A percentile compares a stretch with the other conserved stretches of the same genome.
Evolutionary conservation across 1,140 invertebrate genomes (phyloP).

Genomic region (Palaemon carinicauda): DNA sequence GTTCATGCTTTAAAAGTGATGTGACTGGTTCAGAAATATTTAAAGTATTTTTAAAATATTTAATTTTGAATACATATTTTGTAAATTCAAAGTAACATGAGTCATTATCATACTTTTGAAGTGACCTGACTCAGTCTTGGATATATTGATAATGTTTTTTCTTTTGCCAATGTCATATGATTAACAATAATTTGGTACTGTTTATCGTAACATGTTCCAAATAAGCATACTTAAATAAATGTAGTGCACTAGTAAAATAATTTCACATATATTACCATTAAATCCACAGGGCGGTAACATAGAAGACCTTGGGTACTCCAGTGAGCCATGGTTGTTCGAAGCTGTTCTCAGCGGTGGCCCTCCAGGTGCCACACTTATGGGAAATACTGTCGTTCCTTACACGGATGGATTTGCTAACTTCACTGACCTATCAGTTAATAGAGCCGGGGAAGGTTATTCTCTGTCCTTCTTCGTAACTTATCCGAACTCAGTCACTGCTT

Average conservation of each 20-base stretch:
- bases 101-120: no score
- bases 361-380: not conserved
- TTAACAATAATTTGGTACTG: no score
- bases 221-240: not conserved
- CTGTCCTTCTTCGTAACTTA: constrained; percentile 9
- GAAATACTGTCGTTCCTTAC: constrained; percentile 5
- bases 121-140: no score
- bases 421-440: constrained; percentile 3
- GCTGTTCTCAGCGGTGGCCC: not conserved
- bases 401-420: constrained; percentile 32
- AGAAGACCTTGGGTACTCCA: not conserved
- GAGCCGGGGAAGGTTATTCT: not conserved
- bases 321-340: constrained; percentile 27
- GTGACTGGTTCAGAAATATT: no score
- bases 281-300: constrained; percentile 6
- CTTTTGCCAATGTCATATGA: no score
- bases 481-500: not conserved
- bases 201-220: not conserved
- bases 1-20: no score
- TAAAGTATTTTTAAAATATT: no score
- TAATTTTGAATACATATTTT: no score
- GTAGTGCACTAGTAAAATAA: no score
- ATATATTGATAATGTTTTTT: no score
- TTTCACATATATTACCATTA: not conserved
- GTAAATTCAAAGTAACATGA: no score